A percentile compares a stretch with the other conserved stretches of the same genome.
Conservation (phyloP, 2,888 invertebrate species). For the Caradrina kadenii region DNA sequence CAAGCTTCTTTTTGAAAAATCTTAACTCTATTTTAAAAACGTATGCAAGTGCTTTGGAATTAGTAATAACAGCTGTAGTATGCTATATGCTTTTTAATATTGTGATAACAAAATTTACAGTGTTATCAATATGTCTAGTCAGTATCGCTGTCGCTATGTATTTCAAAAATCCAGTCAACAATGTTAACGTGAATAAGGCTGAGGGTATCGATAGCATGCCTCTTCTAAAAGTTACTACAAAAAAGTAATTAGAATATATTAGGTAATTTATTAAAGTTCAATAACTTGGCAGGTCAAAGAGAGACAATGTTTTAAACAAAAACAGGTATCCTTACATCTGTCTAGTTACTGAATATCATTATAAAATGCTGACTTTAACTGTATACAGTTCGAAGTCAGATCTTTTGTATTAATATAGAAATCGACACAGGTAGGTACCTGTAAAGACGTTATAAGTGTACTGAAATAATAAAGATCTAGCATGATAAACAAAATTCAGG, state of each 20-base stretch:
- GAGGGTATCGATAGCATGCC: constrained; percentile 75
- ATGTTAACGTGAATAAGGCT: constrained; percentile 69
- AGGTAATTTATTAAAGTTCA: neutral
- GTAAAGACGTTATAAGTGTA: neutral
- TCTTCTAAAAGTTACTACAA: constrained; percentile 74
- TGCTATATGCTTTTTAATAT: constrained; percentile 96
- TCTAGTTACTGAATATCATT: neutral
- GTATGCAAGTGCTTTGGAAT: constrained; percentile 97
- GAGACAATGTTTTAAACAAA: neutral
- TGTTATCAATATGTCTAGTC: constrained; percentile 95
- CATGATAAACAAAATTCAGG: neutral
- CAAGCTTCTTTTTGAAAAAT: constrained; percentile 97
- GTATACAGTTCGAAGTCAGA: neutral
- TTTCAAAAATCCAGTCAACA: constrained; percentile 96
- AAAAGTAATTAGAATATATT: constrained; percentile 47
- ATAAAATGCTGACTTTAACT: neutral
- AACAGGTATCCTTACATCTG: neutral
- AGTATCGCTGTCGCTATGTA: constrained; percentile 96
- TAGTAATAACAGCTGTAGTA: constrained; percentile 96
- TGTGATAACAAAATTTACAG: constrained; percentile 95
- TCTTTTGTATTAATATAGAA: neutral
- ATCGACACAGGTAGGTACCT: neutral
- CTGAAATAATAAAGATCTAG: constrained; percentile 8
- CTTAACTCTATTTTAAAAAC: constrained; percentile 98
- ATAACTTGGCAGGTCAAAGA: neutral